A percentile compares a stretch with the other conserved stretches of the same genome.
phyloP scores from a whole-genome alignment of 2,113 vertebrate species.

The Melanostigma gelatinosum region DNA sequence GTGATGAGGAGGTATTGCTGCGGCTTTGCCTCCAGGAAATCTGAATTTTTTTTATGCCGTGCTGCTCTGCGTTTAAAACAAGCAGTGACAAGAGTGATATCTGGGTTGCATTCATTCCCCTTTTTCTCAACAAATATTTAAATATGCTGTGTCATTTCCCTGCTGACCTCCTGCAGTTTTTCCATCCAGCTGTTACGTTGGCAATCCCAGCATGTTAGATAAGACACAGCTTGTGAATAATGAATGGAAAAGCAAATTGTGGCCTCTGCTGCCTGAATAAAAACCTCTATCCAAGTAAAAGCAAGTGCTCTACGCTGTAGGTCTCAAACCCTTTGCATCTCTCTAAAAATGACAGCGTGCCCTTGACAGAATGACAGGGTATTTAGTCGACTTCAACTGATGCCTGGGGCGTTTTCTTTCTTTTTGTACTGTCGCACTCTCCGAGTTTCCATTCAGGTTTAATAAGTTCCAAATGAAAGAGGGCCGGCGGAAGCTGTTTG shows the following conservation, averaged over 20 bases:
- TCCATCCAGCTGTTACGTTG: constrained; percentile 1
- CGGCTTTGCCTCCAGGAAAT: not conserved
- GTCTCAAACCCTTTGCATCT: constrained; percentile 34
- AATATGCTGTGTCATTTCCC: constrained; percentile 11
- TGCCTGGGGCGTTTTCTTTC: constrained; percentile 26
- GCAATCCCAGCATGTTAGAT: constrained; percentile 30
- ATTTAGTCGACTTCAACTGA: constrained; percentile 48
- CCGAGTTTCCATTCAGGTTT: constrained; percentile 62
- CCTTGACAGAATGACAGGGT: constrained; percentile 65
- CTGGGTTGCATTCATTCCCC: not conserved
- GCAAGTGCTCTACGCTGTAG: not conserved
- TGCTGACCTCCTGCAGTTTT: constrained; percentile 25
- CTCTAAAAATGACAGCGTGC: constrained; percentile 34
- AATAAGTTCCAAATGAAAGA: constrained; percentile 72
- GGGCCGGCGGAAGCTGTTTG: constrained; percentile 50
- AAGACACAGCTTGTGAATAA: constrained; percentile 64
- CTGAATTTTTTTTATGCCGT: not conserved
- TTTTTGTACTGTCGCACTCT: constrained; percentile 23
- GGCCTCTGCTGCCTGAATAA: constrained; percentile 18
- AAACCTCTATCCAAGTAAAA: constrained; percentile 31
- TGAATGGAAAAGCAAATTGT: constrained; percentile 44
- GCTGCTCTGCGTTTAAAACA: not conserved
- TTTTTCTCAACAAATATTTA: constrained; percentile 7
- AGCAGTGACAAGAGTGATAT: not conserved
- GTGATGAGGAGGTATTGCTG: constrained; percentile 2